Base-by-base conservation (phyloP, 2,888 invertebrate genomes). In the Caenorhabditis zanzibari region DNA sequence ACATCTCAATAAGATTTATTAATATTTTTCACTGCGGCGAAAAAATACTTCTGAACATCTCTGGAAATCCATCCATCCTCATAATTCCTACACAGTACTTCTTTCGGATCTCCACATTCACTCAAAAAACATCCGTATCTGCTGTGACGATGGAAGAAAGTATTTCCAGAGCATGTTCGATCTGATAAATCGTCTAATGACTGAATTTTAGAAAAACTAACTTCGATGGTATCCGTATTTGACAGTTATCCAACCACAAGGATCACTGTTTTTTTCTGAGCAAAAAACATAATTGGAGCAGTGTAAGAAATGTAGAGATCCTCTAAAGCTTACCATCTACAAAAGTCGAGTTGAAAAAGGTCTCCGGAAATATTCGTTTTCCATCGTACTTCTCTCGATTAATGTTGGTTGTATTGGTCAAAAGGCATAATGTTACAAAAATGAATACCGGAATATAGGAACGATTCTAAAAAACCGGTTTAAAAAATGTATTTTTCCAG, bases 71-170 rank as follows among this genome's bases (percentile, higher is more conserved):
- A 73, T 38, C 41, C 63, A n/a, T 52, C 24, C 5, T 24, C 68
- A 14, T 22, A 10, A 4, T 24, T 28, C 14, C 19, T 35, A 26
- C 73, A 73, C 32, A 22, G 35, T 35, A 19, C 24, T 49, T 22
- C 22, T 9, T 10, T 24, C 35, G 32, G 24, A 16, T 26, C 22
- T 52, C 73, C 73, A 52, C 73, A 73, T 12, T 61, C 61, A 12
- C 26, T 73, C 38, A 73, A 38, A 52, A 52, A 52, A 24, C 73
- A 73, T 35, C 73, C 73, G n/a, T 35, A 63, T 16, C 26, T 47
- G n/a, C 26, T 2, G n/a, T 38, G 49, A 35, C 35, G 61, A 32
- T 12, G 16, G 35, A 63, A 19, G 0, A 38, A n/a, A 32, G 24
- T 10, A 49, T 61, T 52, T 61, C 12, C 52, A 0, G 63, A 49